Percentiles rank a stretch among this genome's conserved stretches.
Evolutionary conservation across 2,797 vertebrate genomes (phyloP).

Genomic region (Eospalax fontanierii): DNA sequence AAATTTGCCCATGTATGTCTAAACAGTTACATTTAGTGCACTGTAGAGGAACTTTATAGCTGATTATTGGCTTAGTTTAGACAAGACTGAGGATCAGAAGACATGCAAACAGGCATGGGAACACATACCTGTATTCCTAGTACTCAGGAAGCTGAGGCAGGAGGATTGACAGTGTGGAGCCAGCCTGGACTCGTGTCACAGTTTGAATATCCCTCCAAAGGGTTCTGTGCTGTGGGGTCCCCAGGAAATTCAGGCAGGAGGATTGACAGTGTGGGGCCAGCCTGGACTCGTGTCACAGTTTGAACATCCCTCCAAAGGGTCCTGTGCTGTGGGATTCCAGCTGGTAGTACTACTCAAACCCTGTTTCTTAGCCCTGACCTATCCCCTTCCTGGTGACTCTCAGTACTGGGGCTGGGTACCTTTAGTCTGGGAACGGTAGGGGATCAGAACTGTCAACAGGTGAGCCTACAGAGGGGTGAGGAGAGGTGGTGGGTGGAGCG

Average conservation of each 20-base stretch:
- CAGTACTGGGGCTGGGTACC: too few species aligned
- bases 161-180: neutral
- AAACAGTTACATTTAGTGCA: neutral
- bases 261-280: neutral
- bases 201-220: neutral
- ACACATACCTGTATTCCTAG: too few species aligned
- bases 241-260: neutral
- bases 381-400: too few species aligned
- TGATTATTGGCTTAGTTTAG: neutral
- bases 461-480: too few species aligned
- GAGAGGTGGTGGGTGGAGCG: too few species aligned
- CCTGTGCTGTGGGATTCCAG: neutral
- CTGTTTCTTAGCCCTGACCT: too few species aligned
- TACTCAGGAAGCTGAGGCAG: neutral
- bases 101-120: neutral
- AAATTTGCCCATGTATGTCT: neutral
- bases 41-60: neutral
- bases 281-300: neutral
- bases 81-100: slow-evolving; percentile 5
- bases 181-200: neutral
- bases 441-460: too few species aligned
- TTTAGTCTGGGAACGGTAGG: too few species aligned
- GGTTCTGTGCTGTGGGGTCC: neutral
- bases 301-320: neutral
- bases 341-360: neutral